Base-by-base conservation (phyloP, 2,888 invertebrate genomes). In the Spatulosminthurus flaviceps region DNA sequence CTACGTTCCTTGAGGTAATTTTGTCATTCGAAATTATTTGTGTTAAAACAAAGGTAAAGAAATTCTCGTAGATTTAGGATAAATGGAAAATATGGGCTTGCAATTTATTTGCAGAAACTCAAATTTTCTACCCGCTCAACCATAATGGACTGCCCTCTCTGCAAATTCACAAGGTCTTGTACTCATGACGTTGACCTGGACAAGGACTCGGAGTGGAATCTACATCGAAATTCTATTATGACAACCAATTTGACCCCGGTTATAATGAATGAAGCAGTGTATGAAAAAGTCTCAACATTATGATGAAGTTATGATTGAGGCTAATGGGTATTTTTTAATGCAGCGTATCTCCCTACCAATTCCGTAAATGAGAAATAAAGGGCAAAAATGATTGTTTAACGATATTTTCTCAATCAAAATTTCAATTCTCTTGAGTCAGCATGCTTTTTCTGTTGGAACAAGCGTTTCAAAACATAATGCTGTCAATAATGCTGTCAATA, bases 61-160 rank as follows among this genome's bases (percentile, higher is more conserved):
- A n/a, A n/a, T n/a, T n/a, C n/a, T n/a, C 21, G 16, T 60, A 21
- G 60, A 9, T 60, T 60, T 9, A 43, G 9, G 19, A 19, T 60
- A 60, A 60, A 60, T 60, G 34, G 34, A 34, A 34, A 9, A 34
- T 34, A 7, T 34, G 34, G 5, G 5, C 34, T 34, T 34, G 34
- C 4, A 34, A 34, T 34, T 42, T 24, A 72, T 84, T 84, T 90
- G 79, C 89, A 95, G 95, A 95, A 93, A 92, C 88, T 95, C 73
- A 90, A 90, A 86, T 91, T 91, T 86, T 91, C 94, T 7, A 90
- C 94, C 81, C 92, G 92, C 83, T 94, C 95, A 7, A 92, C 92
- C 81, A 90, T 94, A 84, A 92, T 92, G 86, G 93, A 93, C 86
- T 94, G 92, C 86, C 91, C 90, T 83, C 90, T 90, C 86, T 94